These are phyloP conservation scores for Philypnodon macrostomus DNA, from an alignment of 2,797 vertebrate genomes.

Conservation along the genomic window DNA sequence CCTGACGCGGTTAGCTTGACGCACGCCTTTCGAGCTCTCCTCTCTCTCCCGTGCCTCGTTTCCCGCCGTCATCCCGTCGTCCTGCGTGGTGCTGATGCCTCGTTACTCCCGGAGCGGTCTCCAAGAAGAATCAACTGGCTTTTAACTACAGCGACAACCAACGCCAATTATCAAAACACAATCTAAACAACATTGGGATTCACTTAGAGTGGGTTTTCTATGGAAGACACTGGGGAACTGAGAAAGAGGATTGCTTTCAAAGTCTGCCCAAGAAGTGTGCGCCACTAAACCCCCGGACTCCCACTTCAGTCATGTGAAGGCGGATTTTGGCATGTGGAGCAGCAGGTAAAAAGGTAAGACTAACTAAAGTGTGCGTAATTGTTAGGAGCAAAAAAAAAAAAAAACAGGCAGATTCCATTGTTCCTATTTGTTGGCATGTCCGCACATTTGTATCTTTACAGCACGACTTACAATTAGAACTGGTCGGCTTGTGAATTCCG, in stretches of 20 bases:
- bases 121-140: conserved; percentile 41
- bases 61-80: conserved; percentile 27
- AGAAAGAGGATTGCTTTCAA: conserved; percentile 41
- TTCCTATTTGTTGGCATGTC: conserved; percentile 21
- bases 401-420: conserved; percentile 1
- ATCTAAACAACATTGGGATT: background rate
- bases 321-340: conserved; percentile 65
- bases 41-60: conserved; percentile 20
- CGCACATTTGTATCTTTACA: conserved; percentile 1
- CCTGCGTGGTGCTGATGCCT: conserved; percentile 34
- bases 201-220: conserved; percentile 1
- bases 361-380: background rate
- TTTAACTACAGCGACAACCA: conserved; percentile 17
- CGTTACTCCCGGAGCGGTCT: conserved; percentile 46
- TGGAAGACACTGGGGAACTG: too few relatives aligned
- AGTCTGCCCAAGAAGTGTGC: conserved; percentile 33
- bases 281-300: conserved; percentile 46
- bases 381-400: background rate
- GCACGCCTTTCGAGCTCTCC: background rate
- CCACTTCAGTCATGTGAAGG: conserved; percentile 58
- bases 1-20: conserved; percentile 43
- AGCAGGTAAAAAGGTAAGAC: conserved; percentile 70
- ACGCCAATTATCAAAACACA: background rate
- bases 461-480: conserved; percentile 30
- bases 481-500: conserved; percentile 36